Percentiles rank a stretch among this genome's conserved stretches.
Evolutionary conservation across 2,113 vertebrate species (phyloP).

Genomic region (Gymnarchus niloticus): DNA sequence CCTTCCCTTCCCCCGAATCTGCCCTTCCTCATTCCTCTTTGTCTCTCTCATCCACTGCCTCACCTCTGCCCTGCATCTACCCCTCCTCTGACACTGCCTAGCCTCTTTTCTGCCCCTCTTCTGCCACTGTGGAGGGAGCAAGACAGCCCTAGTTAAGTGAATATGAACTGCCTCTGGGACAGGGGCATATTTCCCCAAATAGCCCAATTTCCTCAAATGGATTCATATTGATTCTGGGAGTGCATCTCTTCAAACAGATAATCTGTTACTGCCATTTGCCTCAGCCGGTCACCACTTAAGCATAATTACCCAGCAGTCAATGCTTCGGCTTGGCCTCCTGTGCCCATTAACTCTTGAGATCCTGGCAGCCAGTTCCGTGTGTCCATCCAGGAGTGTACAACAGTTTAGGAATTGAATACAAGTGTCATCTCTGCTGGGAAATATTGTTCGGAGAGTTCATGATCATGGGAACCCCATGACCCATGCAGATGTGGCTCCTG

Average conservation of each 20-base stretch:
- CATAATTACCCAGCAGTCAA: slow-evolving; percentile 60
- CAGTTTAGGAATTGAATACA: background rate
- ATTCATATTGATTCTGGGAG: slow-evolving; percentile 60
- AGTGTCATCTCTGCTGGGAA: no score
- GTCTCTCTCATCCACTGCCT: no score
- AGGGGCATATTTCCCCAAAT: slow-evolving; percentile 26
- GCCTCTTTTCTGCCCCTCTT: background rate
- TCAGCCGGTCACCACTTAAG: slow-evolving; percentile 57
- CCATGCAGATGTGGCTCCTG: no score
- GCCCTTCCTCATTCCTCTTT: no score
- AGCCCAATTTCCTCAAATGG: slow-evolving; percentile 27
- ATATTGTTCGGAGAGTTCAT: no score
- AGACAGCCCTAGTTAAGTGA: background rate
- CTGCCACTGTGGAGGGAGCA: background rate
- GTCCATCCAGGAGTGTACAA: background rate
- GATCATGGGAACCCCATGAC: no score
- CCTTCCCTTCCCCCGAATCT: no score
- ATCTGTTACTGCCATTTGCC: slow-evolving; percentile 62
- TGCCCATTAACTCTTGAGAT: background rate
- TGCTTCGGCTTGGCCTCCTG: slow-evolving; percentile 34
- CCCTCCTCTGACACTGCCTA: background rate
- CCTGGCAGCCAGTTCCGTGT: background rate
- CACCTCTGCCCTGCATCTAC: background rate
- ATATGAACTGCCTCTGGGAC: slow-evolving; percentile 10
- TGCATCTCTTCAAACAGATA: slow-evolving; percentile 59